These are phyloP conservation scores for Anastrepha obliqua DNA, from an alignment of 1,140 invertebrate species.

Conservation along the genomic window DNA sequence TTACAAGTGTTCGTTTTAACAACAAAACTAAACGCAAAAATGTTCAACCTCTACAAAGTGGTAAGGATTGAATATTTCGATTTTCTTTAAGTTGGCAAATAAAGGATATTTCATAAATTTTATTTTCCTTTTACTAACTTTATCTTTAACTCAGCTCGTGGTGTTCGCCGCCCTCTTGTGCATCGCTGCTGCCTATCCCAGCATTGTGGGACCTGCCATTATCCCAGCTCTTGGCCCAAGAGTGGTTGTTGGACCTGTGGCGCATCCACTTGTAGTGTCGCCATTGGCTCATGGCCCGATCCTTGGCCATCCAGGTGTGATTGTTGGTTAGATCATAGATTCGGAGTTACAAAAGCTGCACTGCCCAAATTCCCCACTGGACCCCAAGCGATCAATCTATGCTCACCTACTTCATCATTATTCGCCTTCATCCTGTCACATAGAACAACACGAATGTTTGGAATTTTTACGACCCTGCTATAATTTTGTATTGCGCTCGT, in stretches of 20 bases:
- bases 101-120: background rate
- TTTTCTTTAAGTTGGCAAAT: too few relatives aligned
- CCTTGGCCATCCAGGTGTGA: background rate
- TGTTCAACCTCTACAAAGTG: conserved; percentile 57
- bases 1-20: background rate
- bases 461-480: background rate
- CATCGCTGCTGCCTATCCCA: conserved; percentile 29
- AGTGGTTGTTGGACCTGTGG: background rate
- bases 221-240: background rate
- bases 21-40: conserved; percentile 33
- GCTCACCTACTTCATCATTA: background rate
- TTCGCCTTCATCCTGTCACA: background rate
- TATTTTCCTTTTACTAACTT: background rate
- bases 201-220: background rate
- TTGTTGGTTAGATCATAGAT: background rate
- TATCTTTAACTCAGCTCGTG: background rate
- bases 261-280: background rate
- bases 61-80: conserved; percentile 60
- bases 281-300: background rate
- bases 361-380: background rate
- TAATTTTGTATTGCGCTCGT: background rate
- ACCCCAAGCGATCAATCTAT: background rate
- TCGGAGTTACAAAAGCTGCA: background rate
- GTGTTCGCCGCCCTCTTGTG: conserved; percentile 31
- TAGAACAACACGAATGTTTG: background rate